Conservation (phyloP, 2,113 vertebrate species). For the Pipra filicauda region DNA sequence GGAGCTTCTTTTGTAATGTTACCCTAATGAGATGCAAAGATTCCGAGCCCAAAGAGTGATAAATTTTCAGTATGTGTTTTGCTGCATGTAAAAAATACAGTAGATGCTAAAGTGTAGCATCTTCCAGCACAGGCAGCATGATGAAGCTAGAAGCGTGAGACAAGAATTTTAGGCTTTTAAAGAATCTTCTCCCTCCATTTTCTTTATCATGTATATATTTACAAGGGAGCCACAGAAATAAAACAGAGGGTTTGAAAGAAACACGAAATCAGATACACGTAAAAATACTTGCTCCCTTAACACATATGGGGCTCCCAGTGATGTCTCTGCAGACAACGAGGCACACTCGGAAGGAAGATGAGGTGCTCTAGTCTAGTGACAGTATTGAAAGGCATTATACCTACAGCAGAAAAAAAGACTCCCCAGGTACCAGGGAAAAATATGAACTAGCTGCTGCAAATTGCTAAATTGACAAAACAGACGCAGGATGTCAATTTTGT, state of each 20-base stretch:
- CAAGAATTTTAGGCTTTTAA: background rate
- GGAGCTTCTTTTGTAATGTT: constrained; percentile 41
- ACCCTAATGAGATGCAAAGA: constrained; percentile 48
- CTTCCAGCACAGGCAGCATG: background rate
- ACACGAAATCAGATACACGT: background rate
- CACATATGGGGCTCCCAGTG: background rate
- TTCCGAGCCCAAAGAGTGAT: background rate
- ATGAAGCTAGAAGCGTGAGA: background rate
- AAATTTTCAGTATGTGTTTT: background rate
- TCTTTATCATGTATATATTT: background rate
- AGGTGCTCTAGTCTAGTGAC: background rate
- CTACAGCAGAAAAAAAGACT: background rate
- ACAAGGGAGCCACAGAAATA: background rate
- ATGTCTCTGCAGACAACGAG: background rate
- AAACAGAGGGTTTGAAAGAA: background rate
- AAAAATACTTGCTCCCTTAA: background rate
- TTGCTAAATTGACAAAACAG: background rate
- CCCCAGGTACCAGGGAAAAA: background rate
- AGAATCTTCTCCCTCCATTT: background rate
- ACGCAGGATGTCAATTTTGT: background rate
- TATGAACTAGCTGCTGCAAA: background rate
- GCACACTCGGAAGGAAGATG: background rate
- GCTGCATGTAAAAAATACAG: background rate
- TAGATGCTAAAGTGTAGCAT: background rate
- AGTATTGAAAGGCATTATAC: background rate